Conservation (phyloP, 2,113 vertebrate genomes). For the Himantopus leucocephalus region DNA sequence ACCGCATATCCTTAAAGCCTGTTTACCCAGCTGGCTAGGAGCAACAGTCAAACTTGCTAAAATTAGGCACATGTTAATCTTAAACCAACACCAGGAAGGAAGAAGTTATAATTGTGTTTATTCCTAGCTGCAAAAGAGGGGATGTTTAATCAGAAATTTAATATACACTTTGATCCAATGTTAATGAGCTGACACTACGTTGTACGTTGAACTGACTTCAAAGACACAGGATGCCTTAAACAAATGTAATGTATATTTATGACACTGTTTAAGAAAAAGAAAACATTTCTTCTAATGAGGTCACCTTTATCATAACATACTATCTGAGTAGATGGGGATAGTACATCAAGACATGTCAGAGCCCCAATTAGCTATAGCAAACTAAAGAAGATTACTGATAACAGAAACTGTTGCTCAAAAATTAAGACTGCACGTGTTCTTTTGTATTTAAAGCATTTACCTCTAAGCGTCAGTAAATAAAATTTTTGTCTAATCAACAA, state of each 20-base stretch:
- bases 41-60: conserved; percentile 28
- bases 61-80: conserved; percentile 29
- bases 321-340: conserved; percentile 3
- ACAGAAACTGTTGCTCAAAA: not conserved
- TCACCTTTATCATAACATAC: conserved; percentile 41
- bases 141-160: conserved; percentile 63
- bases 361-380: not conserved
- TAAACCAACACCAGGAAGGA: conserved; percentile 60
- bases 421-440: not conserved
- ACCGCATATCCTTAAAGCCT: conserved; percentile 25
- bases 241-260: conserved; percentile 65
- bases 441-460: not conserved
- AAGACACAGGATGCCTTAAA: conserved; percentile 47
- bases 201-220: conserved; percentile 55
- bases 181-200: conserved; percentile 51
- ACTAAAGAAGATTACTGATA: not conserved
- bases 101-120: conserved; percentile 65
- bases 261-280: conserved; percentile 43
- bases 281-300: conserved; percentile 60
- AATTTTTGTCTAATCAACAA: not conserved
- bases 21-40: conserved; percentile 55
- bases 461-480: not conserved
- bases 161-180: conserved; percentile 55
- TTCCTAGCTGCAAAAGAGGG: conserved; percentile 42
- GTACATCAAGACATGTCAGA: not conserved